These are phyloP conservation scores for Pachyuromys duprasi DNA, from an alignment of 2,797 vertebrate genomes.

Conservation along the genomic window DNA sequence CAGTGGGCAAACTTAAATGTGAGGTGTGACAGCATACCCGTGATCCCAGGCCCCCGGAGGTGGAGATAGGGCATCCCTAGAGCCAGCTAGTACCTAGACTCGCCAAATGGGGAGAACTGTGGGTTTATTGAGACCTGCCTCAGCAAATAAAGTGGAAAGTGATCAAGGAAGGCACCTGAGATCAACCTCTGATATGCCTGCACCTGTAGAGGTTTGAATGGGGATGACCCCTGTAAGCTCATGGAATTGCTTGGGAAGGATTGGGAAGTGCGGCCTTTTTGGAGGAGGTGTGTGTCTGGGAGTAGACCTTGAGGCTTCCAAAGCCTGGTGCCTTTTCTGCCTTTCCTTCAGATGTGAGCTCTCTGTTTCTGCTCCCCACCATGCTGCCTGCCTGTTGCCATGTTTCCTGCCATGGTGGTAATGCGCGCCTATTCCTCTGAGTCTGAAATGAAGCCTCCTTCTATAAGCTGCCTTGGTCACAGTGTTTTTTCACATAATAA, in stretches of 20 bases:
- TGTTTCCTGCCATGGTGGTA: not conserved
- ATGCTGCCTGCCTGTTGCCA: not conserved
- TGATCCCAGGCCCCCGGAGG: not conserved
- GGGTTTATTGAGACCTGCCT: not conserved
- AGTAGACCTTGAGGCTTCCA: no score
- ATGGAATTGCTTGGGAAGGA: not conserved
- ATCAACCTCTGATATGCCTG: not conserved
- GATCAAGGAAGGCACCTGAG: not conserved
- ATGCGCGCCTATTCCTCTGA: not conserved
- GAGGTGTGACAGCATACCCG: not conserved
- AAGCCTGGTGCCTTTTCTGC: not conserved
- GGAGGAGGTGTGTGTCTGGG: not conserved
- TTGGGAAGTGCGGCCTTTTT: not conserved
- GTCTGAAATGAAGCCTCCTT: not conserved
- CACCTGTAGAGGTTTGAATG: not conserved
- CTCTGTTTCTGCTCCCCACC: not conserved
- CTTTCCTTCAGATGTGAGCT: not conserved
- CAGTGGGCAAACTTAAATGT: not conserved
- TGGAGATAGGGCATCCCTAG: not conserved
- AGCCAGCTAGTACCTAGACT: not conserved
- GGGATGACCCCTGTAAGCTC: not conserved
- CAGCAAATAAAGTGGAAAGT: not conserved
- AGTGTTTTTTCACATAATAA: not conserved
- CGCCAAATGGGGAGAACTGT: not conserved
- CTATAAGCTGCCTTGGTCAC: not conserved